Base-by-base conservation (phyloP, 1,140 invertebrate species). In the Drosophila insularis region DNA sequence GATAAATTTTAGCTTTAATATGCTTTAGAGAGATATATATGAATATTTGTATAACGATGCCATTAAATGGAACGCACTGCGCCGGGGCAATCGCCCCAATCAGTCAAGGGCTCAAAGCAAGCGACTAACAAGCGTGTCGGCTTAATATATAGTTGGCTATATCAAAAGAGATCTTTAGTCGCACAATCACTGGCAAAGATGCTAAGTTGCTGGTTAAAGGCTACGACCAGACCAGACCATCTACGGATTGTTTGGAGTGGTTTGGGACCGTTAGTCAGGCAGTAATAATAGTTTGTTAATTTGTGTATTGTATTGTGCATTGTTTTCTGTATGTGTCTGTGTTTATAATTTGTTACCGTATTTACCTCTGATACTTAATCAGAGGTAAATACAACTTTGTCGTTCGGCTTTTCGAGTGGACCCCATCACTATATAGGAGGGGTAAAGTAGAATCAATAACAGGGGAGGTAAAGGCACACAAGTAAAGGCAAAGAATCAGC, bases 221-320 rank as follows among this genome's bases (percentile, higher is more conserved):
- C n/a, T n/a, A n/a, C n/a, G 32, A 35, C 32, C 32, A 50, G 75
- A 70, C 50, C 43, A 62, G 71, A 82, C 71, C 76, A 65, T 37
- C 56, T 27, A 62, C 46, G 62, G 40, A 37, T 19, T 19, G 54
- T 62, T 63, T 69, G 59, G 61, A 87, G 71, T 79, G 82, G 46
- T 32, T 62, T 63, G 75, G 55, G 64, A 87, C 82, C 82, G 82
- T 86, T 87, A 86, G 79, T 74, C 68, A 81, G 69, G 21, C 67
- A 68, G 60, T 60, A 77, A 79, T 86, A 87, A 76, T 87, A 81
- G 78, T 71, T 87, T 79, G 82, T 86, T 86, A 87, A 87, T 82
- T 82, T 79, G 82, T 55, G 50, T 79, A 82, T 82, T 79, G 67
- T 86, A 56, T 84, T 74, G 54, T 70, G 50, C 46, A 54, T 54